Base-by-base conservation (phyloP, 2,888 invertebrate genomes). In the Noctua janthina region DNA sequence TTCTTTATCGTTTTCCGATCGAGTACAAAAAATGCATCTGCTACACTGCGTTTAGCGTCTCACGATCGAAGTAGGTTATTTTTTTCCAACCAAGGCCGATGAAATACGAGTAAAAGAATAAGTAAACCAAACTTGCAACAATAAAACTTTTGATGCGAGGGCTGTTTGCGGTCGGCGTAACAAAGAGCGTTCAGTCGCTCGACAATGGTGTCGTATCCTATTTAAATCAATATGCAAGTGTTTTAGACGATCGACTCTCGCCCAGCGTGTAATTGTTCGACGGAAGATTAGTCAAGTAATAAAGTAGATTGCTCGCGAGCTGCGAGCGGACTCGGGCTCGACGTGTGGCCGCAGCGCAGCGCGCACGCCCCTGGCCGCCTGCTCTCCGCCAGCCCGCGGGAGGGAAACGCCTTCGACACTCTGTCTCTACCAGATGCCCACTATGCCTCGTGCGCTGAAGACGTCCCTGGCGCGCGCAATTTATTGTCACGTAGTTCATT, bases 331-430 rank as follows among this genome's bases (percentile, higher is more conserved):
- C 86, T 90, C 89, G 89, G 83, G 88, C 94, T 92, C 92, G 94
- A 94, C 95, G 96, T 95, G 96, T 94, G 95, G 89, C 91, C 88
- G 94, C 73, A 87, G 77, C 94, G 92, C 90, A 93, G 92, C 90
- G 95, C 96, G 95, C 96, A 96, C 95, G 95, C 95, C 94, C 94
- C 93, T 92, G 94, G 92, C 94, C 93, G 94, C 93, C 94, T 93
- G 94, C 91, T 88, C 92, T 90, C 90, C 90, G 86, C 92, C 92
- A 92, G 93, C 92, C 92, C 93, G 95, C 96, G 96, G 95, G 95
- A 95, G 94, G 95, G 95, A 95, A 95, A 95, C 96, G 96, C 96
- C 96, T 96, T 95, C 95, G 91, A 91, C 88, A 88, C 79, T 86
- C 86, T 86, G 86, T 87, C 85, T 91, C 91, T 92, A 92, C 92